A percentile compares a stretch with the other conserved stretches of the same genome.
Evolutionary conservation across 2,888 invertebrate species (phyloP).

Genomic region (Hypselothyrea guttata): DNA sequence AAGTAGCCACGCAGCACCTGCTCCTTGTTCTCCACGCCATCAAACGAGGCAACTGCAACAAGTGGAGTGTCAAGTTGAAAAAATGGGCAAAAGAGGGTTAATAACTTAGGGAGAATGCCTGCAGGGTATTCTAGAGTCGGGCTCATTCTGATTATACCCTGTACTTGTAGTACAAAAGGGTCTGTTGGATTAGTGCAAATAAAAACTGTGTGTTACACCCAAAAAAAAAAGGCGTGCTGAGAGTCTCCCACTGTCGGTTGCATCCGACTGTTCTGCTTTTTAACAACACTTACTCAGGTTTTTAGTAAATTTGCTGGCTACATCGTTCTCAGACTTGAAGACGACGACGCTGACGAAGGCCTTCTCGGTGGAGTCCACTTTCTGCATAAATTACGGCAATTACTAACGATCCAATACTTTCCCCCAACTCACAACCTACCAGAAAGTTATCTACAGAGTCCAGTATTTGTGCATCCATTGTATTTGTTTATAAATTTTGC

Average conservation of each 20-base stretch:
- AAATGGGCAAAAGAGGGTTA: too few species aligned
- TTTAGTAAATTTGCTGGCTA: slow-evolving; percentile 86
- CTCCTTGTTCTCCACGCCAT: slow-evolving; percentile 89
- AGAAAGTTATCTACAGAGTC: slow-evolving; percentile 76
- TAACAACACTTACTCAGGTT: slow-evolving; percentile 83
- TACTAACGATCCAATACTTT: not conserved
- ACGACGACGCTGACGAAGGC: slow-evolving; percentile 94
- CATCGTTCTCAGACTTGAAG: slow-evolving; percentile 88
- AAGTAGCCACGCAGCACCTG: slow-evolving; percentile 89
- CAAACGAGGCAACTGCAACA: slow-evolving; percentile 84
- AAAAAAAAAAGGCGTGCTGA: too few species aligned
- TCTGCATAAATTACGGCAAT: slow-evolving; percentile 82
- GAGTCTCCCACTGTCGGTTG: too few species aligned
- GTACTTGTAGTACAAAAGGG: too few species aligned
- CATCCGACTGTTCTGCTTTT: too few species aligned
- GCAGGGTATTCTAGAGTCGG: too few species aligned
- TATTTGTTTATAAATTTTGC: slow-evolving; percentile 43
- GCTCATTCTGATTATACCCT: too few species aligned
- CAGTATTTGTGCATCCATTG: slow-evolving; percentile 77
- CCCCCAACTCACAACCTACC: slow-evolving; percentile 46
- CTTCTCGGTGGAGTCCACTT: slow-evolving; percentile 92
- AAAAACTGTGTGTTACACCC: too few species aligned
- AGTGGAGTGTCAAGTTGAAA: not conserved
- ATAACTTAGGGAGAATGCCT: too few species aligned
- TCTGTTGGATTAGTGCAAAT: too few species aligned